Base-by-base conservation (phyloP, 1,140 invertebrate species). In the Apis florea region DNA sequence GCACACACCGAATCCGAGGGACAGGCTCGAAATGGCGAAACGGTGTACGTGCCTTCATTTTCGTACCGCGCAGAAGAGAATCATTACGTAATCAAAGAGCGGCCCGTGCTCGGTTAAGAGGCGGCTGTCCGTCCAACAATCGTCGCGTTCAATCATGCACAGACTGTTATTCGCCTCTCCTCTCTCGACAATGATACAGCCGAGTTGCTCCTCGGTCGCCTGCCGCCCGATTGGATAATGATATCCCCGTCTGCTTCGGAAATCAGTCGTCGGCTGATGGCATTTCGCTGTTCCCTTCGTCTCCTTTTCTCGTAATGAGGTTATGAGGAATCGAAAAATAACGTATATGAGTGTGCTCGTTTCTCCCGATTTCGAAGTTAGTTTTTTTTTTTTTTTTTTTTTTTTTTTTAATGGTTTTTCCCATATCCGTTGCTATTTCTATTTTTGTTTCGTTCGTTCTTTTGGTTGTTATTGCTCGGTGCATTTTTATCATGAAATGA, bases 91-190 rank as follows among this genome's bases (percentile, higher is more conserved):
- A 85, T 80, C 81, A 86, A 80, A 72, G 68, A 76, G 56, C 51
- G 24, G 58, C 68, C 74, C 53, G 64, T 74, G 63, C 58, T 70
- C 49, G 15, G 66, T 49, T 31, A 73, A 80, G 64, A 68, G 68
- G 10, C 15, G 31, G 19, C 75, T 26, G 56, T 56, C 53, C 54
- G 72, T 58, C 61, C 67, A 26, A 66, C 79, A 86, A 85, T 85
- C 84, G 67, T 85, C 80, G 61, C 72, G 85, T 49, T 83, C 85
- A 86, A 87, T 87, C 85, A 86, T 73, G 72, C 72, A 64, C 53
- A 56, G 58, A 66, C 64, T 73, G 84, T 82, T 83, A 79, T 82
- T 83, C 84, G 47, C 31, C 31, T 40, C 66, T 68, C 64, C 49
- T 56, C 51, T 61, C n/a, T 24, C 70, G 64, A 79, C 85, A 85